These are phyloP conservation scores for Bruchidius siliquastri DNA, from an alignment of 2,888 invertebrate species.

Conservation along the genomic window DNA sequence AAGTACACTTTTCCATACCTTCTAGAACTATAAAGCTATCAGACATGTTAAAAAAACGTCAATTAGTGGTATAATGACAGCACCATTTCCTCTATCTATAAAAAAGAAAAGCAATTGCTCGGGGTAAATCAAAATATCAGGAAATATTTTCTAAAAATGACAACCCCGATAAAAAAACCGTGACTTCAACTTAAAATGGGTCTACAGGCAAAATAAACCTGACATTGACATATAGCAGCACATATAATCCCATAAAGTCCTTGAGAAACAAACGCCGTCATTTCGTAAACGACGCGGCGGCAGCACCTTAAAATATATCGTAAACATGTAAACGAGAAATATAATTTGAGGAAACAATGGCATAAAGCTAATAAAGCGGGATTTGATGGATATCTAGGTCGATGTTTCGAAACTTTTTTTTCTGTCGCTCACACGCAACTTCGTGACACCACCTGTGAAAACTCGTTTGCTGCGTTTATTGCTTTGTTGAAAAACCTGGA, in stretches of 20 bases:
- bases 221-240: neutral
- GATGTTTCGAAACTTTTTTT: neutral
- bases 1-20: no score
- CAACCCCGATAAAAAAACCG: no score
- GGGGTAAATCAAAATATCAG: no score
- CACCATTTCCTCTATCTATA: no score
- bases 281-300: neutral
- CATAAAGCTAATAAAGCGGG: neutral
- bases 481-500: neutral
- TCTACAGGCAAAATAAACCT: neutral
- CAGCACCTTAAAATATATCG: neutral
- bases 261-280: neutral
- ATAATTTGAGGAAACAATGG: neutral
- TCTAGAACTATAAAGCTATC: no score
- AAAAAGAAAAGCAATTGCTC: no score
- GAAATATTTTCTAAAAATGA: no score
- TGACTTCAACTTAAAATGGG: no score
- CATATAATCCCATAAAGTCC: neutral
- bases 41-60: no score
- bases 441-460: neutral
- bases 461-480: neutral
- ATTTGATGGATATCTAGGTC: neutral
- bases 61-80: no score
- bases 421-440: neutral
- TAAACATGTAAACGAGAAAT: neutral